A percentile compares a stretch with the other conserved stretches of the same genome.
Conservation (phyloP, 2,888 invertebrate genomes). For the Harpalus rubripes region DNA sequence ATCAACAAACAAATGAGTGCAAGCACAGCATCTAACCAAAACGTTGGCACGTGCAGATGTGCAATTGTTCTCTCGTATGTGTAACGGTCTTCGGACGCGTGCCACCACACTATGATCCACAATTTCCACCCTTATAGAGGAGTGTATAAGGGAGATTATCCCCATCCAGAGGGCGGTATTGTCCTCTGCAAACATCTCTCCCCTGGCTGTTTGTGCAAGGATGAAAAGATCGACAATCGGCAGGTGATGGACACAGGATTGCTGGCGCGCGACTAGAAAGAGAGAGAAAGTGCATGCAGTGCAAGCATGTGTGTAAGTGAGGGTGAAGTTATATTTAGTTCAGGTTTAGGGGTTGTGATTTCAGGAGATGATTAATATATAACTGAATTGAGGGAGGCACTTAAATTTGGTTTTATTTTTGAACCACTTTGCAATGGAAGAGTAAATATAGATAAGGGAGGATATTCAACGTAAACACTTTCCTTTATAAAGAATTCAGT, state of each 20-base stretch:
- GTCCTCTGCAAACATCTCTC: slow-evolving; percentile 37
- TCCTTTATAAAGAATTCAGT: background rate
- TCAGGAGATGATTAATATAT: background rate
- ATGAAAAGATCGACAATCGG: slow-evolving; percentile 51
- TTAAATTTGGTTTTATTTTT: background rate
- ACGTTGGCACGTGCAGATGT: slow-evolving; percentile 64
- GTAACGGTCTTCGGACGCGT: slow-evolving; percentile 49
- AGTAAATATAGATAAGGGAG: slow-evolving; percentile 1
- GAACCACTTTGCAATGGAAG: background rate
- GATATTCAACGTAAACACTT: background rate
- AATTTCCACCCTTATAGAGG: background rate
- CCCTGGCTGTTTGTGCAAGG: slow-evolving; percentile 25
- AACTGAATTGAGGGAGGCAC: background rate
- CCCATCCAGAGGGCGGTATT: background rate
- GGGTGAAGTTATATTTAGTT: background rate
- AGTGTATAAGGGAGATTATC: background rate
- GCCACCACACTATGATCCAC: slow-evolving; percentile 7
- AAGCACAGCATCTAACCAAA: slow-evolving; percentile 45
- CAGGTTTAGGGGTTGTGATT: background rate
- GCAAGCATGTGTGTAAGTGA: slow-evolving; percentile 1
- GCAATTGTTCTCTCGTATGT: slow-evolving; percentile 57
- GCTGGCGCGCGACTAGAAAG: slow-evolving; percentile 26
- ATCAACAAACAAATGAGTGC: slow-evolving; percentile 51
- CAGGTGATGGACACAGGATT: slow-evolving; percentile 48
- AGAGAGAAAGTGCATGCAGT: background rate